Base-by-base conservation (phyloP, 2,113 vertebrate species). In the Parus major region DNA sequence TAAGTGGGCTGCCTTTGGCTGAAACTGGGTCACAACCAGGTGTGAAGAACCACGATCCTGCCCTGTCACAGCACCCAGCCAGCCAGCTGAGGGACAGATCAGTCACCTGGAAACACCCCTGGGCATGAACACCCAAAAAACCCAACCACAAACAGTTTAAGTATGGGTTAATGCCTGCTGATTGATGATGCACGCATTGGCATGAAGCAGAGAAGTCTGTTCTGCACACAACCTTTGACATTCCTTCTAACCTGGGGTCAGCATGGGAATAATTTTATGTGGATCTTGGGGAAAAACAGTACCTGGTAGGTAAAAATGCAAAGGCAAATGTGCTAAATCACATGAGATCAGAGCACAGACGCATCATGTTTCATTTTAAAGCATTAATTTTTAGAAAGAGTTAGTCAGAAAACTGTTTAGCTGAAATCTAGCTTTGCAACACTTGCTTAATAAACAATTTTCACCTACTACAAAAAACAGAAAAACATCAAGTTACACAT, bases 381-480 rank as follows among this genome's bases (percentile, higher is more conserved):
- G 55, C 16, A 59, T 41, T 42, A 35, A 60, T 65, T 86, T 86
- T 69, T 36, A 84, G 53, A 33, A 81, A n/a, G 42, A 73, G 20
- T 22, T 66, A 82, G 49, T 88, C 24, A 82, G 65, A 93, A 94
- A 52, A 5, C n/a, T 53, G 66, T 82, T 89, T 57, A 86, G 64
- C 35, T 39, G 65, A 82, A 80, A 82, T 57, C 59, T 27, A 87
- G 33, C 36, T 83, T 90, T 82, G 47, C n/a, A 33, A 77, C 35
- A 44, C 46, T 59, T 82, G 27, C 33, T 88, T 91, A 71, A 93
- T 81, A 90, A 89, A 94, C n/a, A 82, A 88, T 94, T 91, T 91
- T 79, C 65, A 86, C 65, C 22, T 63, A 46, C 47, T 52, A 33
- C 47, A 72, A 90, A 83, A 76, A 53, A 71, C 12, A 61, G 59